phyloP scores from a whole-genome alignment of 2,888 invertebrate genomes.

The Zele albiditarsus region DNA sequence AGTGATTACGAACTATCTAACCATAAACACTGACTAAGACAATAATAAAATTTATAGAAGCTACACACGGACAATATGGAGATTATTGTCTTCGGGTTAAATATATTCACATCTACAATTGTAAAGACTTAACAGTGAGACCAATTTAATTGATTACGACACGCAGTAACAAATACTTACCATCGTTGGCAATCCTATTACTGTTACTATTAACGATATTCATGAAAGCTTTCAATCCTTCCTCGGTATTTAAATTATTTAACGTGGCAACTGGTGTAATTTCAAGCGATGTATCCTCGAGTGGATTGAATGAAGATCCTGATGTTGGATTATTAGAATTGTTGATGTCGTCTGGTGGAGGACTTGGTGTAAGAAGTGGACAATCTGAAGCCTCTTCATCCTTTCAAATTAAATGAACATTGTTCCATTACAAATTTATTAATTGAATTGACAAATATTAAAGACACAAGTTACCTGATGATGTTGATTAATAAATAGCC shows the following conservation, averaged over 20 bases:
- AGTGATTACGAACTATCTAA: background rate
- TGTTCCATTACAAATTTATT: background rate
- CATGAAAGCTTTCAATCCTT: slow-evolving; percentile 67
- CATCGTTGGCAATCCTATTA: slow-evolving; percentile 65
- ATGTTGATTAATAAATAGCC: slow-evolving; percentile 63
- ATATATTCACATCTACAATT: slow-evolving; percentile 6
- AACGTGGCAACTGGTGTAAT: slow-evolving; percentile 59
- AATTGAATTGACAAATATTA: slow-evolving; percentile 6
- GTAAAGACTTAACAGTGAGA: background rate
- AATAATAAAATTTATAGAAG: background rate
- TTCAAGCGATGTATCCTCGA: slow-evolving; percentile 61
- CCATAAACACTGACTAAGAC: background rate
- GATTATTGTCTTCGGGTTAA: background rate
- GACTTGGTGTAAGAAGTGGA: slow-evolving; percentile 78
- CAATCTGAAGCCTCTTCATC: slow-evolving; percentile 81
- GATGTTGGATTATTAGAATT: slow-evolving; percentile 56
- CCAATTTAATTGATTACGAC: background rate
- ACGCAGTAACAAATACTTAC: slow-evolving; percentile 52
- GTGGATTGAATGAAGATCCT: slow-evolving; percentile 59
- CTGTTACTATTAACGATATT: slow-evolving; percentile 66
- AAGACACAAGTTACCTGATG: slow-evolving; percentile 59
- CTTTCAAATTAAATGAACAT: slow-evolving; percentile 40
- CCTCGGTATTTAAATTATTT: slow-evolving; percentile 66
- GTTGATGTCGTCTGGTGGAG: slow-evolving; percentile 74
- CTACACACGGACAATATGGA: background rate